Evolutionary conservation across 1,140 invertebrate species (phyloP), one percentile per base, ranked within the genome.

Genomic region (Venturia canescens): DNA sequence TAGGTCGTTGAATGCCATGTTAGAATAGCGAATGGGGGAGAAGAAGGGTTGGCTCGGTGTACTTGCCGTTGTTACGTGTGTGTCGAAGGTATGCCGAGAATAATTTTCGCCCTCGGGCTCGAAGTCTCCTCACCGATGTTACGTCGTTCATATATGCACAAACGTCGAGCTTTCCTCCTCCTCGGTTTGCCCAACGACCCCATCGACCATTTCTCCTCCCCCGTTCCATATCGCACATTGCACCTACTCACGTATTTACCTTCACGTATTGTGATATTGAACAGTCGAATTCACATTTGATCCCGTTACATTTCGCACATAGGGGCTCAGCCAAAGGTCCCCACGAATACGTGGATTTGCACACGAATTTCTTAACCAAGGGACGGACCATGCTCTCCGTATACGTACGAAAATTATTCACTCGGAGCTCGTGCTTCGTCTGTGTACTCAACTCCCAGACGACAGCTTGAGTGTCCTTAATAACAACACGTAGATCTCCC

Each of bases 1-100:
- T 66, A 66, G 63, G 63, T 66, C 23, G 63, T 66, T 26, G 63
- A 66, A 66, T 66, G 63, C 63, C 29, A 66, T 66, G 63, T 66
- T 15, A 15, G 15, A 53, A 15, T 1, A 15, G 15, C 26, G 27
- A 29, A 29, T n/a, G n/a, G 23, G 26, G 48, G 11, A 16, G 18
- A 16, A 50, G 11, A 50, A 15, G 50, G 13, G 18, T n/a, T 23
- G 3, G 57, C 57, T 13, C 15, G 26, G 23, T n/a, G n/a, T n/a
- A 13, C 9, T 29, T 29, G n/a, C n/a, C 27, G 23, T 29, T 66
- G 63, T 80, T 76, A 60, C 76, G 75, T 71, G 80, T 83, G 67
- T 77, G 77, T 80, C 76, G 82, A 80, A 79, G 82, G 79, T 83
- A 83, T 83, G 82, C 21, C 70, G 57, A 78, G 75, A 80, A 83